These are phyloP conservation scores for Limnephilus auricula DNA, from an alignment of 2,888 invertebrate species.

Conservation along the genomic window DNA sequence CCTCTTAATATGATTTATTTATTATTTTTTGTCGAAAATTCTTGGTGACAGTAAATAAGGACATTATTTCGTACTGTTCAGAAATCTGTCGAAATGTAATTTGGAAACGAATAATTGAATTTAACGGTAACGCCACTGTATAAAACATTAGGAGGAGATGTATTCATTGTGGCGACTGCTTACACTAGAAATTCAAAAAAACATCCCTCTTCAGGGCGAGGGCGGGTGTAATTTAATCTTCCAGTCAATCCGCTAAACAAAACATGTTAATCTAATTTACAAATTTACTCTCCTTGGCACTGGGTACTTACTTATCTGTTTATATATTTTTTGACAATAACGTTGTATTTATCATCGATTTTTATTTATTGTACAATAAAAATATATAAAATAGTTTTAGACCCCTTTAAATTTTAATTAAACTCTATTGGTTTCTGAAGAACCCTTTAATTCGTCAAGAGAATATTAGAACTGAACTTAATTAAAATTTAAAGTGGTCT, in stretches of 20 bases:
- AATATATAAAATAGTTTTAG: too few relatives aligned
- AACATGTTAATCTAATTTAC: neutral
- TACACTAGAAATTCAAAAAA: slow-evolving; percentile 30
- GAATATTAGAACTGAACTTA: too few relatives aligned
- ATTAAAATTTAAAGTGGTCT: too few relatives aligned
- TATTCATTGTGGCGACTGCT: slow-evolving; percentile 36
- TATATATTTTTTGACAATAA: neutral
- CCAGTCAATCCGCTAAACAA: slow-evolving; percentile 18
- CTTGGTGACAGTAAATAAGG: neutral
- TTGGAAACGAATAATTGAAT: neutral
- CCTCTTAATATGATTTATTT: neutral
- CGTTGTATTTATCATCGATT: neutral
- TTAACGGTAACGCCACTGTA: slow-evolving; percentile 8
- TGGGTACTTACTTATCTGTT: neutral
- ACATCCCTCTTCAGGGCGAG: neutral
- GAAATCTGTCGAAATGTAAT: neutral
- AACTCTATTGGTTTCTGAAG: too few relatives aligned
- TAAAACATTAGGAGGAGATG: neutral
- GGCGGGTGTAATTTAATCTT: slow-evolving; percentile 38
- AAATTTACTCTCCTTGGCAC: neutral
- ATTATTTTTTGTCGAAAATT: neutral
- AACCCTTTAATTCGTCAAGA: too few relatives aligned
- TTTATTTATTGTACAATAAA: too few relatives aligned
- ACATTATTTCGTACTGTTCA: neutral
- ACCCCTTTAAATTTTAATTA: too few relatives aligned